phyloP scores from a whole-genome alignment of 1,140 invertebrate genomes.

The Bradynema listronoti region DNA sequence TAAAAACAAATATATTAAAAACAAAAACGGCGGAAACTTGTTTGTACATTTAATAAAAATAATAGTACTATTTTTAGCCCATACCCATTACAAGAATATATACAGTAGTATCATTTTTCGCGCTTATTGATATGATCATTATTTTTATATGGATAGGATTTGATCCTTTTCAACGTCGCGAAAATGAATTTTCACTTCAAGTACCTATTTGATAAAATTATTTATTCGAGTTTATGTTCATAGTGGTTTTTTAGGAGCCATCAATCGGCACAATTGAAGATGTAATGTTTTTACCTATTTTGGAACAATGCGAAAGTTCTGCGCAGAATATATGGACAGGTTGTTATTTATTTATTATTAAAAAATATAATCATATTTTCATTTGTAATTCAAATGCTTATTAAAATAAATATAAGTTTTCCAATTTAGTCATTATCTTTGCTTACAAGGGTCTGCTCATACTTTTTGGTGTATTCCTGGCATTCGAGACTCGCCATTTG shows the following conservation, averaged over 20 bases:
- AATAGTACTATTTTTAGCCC: too few species aligned
- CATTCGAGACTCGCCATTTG: constrained; percentile 91
- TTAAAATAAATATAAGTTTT: constrained; percentile 7
- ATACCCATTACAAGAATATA: too few species aligned
- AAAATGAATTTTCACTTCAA: constrained; percentile 65
- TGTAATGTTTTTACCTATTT: constrained; percentile 80
- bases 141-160: constrained; percentile 81
- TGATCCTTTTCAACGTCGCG: constrained; percentile 72
- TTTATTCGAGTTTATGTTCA: too few species aligned
- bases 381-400: not conserved
- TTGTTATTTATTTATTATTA: constrained; percentile 60
- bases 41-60: too few species aligned
- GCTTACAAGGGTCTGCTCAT: constrained; percentile 92
- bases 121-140: constrained; percentile 77
- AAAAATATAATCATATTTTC: constrained; percentile 2
- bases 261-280: constrained; percentile 79
- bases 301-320: constrained; percentile 89
- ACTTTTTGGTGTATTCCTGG: constrained; percentile 89
- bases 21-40: too few species aligned
- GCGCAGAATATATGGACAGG: constrained; percentile 90
- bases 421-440: constrained; percentile 74
- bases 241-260: constrained; percentile 65
- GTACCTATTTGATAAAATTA: constrained; percentile 13
- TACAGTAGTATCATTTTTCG: too few species aligned
- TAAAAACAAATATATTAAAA: too few species aligned